Evolutionary conservation across 2,797 vertebrate species (phyloP).

Genomic region (Poliocrania exsul): DNA sequence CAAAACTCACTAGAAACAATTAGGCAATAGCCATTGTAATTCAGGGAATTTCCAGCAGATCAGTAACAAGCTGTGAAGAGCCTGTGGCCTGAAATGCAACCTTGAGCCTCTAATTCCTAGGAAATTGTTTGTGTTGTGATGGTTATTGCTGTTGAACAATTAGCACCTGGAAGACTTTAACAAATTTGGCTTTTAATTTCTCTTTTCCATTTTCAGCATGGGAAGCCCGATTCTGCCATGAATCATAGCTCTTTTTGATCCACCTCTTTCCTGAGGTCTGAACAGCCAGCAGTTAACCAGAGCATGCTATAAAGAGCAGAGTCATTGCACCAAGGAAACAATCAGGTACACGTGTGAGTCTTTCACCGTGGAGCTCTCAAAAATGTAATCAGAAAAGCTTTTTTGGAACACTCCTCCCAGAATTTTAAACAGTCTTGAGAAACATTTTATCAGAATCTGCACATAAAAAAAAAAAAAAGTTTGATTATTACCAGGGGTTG

Average conservation of each 20-base stretch:
- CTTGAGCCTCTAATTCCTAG: slow-evolving; percentile 45
- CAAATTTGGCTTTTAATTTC: slow-evolving; percentile 2
- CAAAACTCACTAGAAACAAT: slow-evolving; percentile 26
- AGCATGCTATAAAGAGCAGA: neutral
- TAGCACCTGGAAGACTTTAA: slow-evolving; percentile 15
- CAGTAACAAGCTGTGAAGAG: slow-evolving; percentile 36
- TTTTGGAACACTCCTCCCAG: neutral
- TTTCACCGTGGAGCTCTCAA: neutral
- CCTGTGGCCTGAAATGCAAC: slow-evolving; percentile 47
- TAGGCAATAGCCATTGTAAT: slow-evolving; percentile 4
- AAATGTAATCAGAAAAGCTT: neutral
- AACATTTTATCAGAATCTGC: neutral
- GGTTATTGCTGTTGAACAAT: slow-evolving; percentile 52
- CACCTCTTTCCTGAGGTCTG: neutral
- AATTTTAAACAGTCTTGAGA: neutral
- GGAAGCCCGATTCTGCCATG: neutral
- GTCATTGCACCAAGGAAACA: neutral
- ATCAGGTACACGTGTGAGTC: neutral
- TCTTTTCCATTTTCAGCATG: slow-evolving; percentile 11
- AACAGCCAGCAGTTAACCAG: neutral
- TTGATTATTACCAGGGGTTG: neutral
- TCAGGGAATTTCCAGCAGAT: slow-evolving; percentile 47
- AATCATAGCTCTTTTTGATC: neutral
- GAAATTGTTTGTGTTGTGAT: slow-evolving; percentile 52
- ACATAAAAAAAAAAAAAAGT: neutral